Conservation (phyloP, 1,140 invertebrate species). For the Drosophila tani region DNA sequence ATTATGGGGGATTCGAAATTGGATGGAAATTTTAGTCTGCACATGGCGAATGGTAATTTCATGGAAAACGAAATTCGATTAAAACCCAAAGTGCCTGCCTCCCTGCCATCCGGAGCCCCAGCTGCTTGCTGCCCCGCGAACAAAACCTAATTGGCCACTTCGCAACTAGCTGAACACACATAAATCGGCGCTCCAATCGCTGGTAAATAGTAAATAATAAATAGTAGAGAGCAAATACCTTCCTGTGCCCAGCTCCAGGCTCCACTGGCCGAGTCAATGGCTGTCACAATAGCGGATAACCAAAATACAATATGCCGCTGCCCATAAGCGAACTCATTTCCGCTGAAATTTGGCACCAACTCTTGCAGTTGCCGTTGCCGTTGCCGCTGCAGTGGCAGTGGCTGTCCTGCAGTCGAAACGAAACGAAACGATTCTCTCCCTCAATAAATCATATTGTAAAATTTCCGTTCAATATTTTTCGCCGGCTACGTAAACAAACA, state of each 20-base stretch:
- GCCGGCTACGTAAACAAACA: conserved; percentile 70
- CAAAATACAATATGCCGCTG: conserved; percentile 78
- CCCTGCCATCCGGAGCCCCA: conserved; percentile 19
- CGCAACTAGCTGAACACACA: conserved; percentile 50
- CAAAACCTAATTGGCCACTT: conserved; percentile 64
- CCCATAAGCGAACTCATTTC: conserved; percentile 80
- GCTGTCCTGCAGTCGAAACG: conserved; percentile 42
- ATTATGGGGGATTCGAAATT: conserved; percentile 38
- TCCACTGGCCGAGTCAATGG: conserved; percentile 33
- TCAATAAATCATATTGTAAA: conserved; percentile 81
- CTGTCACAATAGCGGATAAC: conserved; percentile 77
- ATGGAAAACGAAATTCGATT: conserved; percentile 38
- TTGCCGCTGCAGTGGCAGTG: conserved; percentile 16
- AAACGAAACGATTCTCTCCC: conserved; percentile 32
- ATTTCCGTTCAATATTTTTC: conserved; percentile 82
- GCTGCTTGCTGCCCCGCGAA: conserved; percentile 39
- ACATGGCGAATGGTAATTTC: conserved; percentile 32
- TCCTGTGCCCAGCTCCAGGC: conserved; percentile 13
- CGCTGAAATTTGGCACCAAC: conserved; percentile 74
- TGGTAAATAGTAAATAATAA: conserved; percentile 57
- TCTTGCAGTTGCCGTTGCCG: conserved; percentile 31
- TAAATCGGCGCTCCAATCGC: conserved; percentile 53
- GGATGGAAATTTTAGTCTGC: conserved; percentile 34
- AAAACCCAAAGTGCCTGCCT: conserved; percentile 13
- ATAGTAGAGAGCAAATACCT: conserved; percentile 15